A percentile compares a stretch with the other conserved stretches of the same genome.
Evolutionary conservation across 2,888 invertebrate genomes (phyloP).

Genomic region (Microctonus aethiopoides): DNA sequence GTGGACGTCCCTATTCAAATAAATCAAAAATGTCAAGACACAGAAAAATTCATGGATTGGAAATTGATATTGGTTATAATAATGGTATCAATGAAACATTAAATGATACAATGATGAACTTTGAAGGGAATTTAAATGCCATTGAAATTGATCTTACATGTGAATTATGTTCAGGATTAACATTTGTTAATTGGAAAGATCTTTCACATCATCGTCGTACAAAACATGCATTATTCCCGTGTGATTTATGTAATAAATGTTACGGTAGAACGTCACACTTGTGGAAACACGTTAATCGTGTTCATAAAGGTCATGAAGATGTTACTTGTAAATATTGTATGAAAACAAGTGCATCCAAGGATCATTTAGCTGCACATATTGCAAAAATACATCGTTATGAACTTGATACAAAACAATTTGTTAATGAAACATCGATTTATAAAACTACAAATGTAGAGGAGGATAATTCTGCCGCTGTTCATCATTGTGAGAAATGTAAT

Average conservation of each 20-base stretch:
- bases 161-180: constrained; percentile 58
- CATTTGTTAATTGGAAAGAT: constrained; percentile 68
- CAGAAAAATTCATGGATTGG: constrained; percentile 67
- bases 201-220: constrained; percentile 70
- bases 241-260: constrained; percentile 73
- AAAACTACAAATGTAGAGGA: constrained; percentile 66
- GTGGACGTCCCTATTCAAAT: constrained; percentile 68
- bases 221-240: constrained; percentile 71
- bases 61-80: constrained; percentile 43
- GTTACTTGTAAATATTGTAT: constrained; percentile 72
- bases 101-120: constrained; percentile 25
- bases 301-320: constrained; percentile 72
- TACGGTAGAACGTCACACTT: constrained; percentile 73
- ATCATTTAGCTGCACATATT: constrained; percentile 71
- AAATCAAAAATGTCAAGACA: constrained; percentile 69
- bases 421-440: constrained; percentile 58
- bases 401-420: constrained; percentile 56
- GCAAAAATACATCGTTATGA: constrained; percentile 69
- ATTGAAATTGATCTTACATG: constrained; percentile 54
- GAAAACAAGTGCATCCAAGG: constrained; percentile 72
- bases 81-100: constrained; percentile 43
- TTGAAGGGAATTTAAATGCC: constrained; percentile 9
- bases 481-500: constrained; percentile 70
- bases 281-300: constrained; percentile 74
- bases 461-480: constrained; percentile 59